These are phyloP conservation scores for Pica pica DNA, from an alignment of 2,113 vertebrate species.

Conservation along the genomic window DNA sequence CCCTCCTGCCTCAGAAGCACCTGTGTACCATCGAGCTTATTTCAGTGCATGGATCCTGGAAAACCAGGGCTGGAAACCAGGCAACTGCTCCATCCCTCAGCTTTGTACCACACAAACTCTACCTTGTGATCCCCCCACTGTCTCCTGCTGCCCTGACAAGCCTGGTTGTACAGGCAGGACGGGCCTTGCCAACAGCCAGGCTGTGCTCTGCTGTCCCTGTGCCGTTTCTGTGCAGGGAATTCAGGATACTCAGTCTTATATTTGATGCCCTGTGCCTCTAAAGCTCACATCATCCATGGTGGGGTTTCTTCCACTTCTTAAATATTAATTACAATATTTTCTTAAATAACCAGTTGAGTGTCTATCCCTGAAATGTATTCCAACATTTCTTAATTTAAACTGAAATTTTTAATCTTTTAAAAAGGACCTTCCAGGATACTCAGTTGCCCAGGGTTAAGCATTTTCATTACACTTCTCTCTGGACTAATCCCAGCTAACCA, in stretches of 20 bases:
- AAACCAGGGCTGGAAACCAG: not conserved
- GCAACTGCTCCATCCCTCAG: not conserved
- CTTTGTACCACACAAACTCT: not conserved
- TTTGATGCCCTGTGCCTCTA: not conserved
- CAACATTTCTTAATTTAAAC: not conserved
- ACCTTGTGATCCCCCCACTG: not conserved
- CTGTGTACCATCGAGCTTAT: fast-evolving
- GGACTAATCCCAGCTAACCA: not conserved
- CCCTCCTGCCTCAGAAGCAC: not conserved
- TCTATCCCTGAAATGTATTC: not conserved
- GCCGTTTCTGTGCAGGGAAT: not conserved
- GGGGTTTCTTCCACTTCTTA: not conserved
- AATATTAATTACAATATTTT: not conserved
- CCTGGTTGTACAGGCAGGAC: fast-evolving
- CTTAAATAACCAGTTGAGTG: not conserved
- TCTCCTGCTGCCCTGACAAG: not conserved
- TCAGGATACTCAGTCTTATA: not conserved
- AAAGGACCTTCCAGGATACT: not conserved
- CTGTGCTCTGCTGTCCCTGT: not conserved
- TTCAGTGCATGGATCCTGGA: not conserved
- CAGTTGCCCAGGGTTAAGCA: not conserved
- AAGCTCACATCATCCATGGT: not conserved
- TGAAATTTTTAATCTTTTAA: not conserved
- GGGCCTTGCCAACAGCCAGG: not conserved
- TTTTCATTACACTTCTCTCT: not conserved